Base-by-base conservation (phyloP, 2,888 invertebrate species). In the Cacoxenus indagator region DNA sequence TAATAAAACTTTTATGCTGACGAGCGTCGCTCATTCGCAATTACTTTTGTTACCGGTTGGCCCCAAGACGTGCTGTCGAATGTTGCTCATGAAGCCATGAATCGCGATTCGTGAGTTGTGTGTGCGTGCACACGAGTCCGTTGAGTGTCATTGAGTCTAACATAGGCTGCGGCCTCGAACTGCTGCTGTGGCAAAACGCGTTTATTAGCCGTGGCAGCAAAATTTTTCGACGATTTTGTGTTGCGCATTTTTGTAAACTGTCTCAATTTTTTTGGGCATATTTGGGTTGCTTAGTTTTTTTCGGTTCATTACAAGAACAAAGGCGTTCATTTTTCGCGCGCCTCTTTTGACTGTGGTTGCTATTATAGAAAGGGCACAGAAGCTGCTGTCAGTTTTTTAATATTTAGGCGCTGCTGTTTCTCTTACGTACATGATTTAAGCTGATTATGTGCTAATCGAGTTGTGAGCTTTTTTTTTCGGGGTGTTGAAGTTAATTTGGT, bases 1-100 rank as follows among this genome's bases (percentile, higher is more conserved):
- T 78, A 81, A 79, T 78, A 81, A 81, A 80, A 80, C 71, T 79
- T 79, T 80, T 79, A 80, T 81, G 81, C 79, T 77, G 77, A 75
- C 74, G 66, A 70, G 64, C 67, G 31, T 46, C 65, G 70, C 64
- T 67, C 67, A 69, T 72, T 70, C 65, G 67, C 71, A 72, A 73
- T 77, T 75, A 77, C 73, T 77, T 76, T 74, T 73, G 68, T 73
- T 73, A 70, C 64, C 71, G 67, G 70, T 73, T 73, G 59, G 59
- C 59, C 57, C 57, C 29, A n/a, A 29, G 24, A 29, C 24, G 37
- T 9, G 31, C 4, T 9, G 31, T 9, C 5, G 9, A 4, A 9
- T 14, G 37, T 11, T 14, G 37, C 8, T 37, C 9, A 0, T 14
- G 37, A 1, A 37, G 37, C 37, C 26, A 11, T 27, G 55, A 55